Base-by-base conservation (phyloP, 1,140 invertebrate species). In the Polypedilum vanderplanki region DNA sequence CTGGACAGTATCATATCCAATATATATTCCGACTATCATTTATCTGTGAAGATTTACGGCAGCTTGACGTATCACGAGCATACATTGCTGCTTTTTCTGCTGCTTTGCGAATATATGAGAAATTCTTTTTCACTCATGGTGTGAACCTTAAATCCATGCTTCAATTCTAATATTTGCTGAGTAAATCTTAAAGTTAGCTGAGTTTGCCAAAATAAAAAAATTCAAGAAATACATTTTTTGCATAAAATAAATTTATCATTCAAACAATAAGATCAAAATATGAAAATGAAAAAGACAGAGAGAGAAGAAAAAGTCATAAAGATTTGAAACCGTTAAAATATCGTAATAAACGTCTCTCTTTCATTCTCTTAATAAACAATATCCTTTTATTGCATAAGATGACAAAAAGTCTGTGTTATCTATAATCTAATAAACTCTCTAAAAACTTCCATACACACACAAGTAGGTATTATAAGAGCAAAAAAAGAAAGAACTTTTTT, bases 321-420 rank as follows among this genome's bases (percentile, higher is more conserved):
- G 46, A 57, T 57, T 57, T 15, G 20, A 70, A 70, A 70, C 65
- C 65, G 65, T 70, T 70, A 70, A 20, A 70, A 70, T 70, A 20
- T 20, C 20, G 65, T 20, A 70, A 20, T 70, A 20, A 70, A 70
- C 65, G 65, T 70, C 65, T 70, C n/a, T 57, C 46, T 57, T 57
- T 12, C 17, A 20, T 70, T 18, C 65, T 70, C 65, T n/a, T 22
- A 70, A 70, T 70, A 70, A 70, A 70, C 65, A 70, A 70, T 70
- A 70, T 70, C 65, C 65, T 22, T 70, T 20, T 22, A 70, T 20
- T 20, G 17, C 17, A 70, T 5, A 70, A 20, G 65, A 70, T 70
- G 65, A 70, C 65, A 70, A 70, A 70, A 70, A 70, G 65, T 70
- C 65, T 70, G 65, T 70, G 17, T 70, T 70, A 70, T 70, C 65